phyloP scores from a whole-genome alignment of 92 coral and sea anemone species.

The Phenganax marumi region DNA sequence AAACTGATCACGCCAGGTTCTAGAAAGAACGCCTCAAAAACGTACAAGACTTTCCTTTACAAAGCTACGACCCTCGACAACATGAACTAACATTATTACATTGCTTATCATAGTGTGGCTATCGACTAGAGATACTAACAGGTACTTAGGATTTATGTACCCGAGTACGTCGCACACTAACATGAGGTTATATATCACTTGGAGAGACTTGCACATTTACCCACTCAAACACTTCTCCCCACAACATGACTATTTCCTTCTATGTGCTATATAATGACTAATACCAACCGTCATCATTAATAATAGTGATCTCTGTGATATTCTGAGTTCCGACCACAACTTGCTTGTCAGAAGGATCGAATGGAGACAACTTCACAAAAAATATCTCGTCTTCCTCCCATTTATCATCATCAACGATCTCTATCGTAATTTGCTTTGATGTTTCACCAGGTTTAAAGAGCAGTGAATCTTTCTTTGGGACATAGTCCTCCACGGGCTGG shows the following conservation, averaged over 20 bases:
- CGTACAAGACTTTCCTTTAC: not conserved
- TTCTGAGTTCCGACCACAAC: constrained; percentile 79
- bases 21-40: not conserved
- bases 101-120: too few relatives aligned
- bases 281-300: constrained; percentile 83
- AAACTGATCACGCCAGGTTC: constrained; percentile 91
- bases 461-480: constrained; percentile 78
- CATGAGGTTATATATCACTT: too few relatives aligned
- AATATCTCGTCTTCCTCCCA: constrained; percentile 98
- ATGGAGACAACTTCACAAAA: constrained; percentile 77
- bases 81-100: too few relatives aligned
- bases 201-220: too few relatives aligned
- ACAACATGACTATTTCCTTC: too few relatives aligned
- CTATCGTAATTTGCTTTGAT: constrained; percentile 76
- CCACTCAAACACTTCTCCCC: too few relatives aligned
- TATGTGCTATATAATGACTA: too few relatives aligned
- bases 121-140: too few relatives aligned
- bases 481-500: constrained; percentile 68
- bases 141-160: too few relatives aligned
- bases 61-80: too few relatives aligned
- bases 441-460: constrained; percentile 90
- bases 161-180: too few relatives aligned
- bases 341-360: constrained; percentile 66
- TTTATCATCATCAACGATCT: constrained; percentile 90
- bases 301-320: constrained; percentile 85